Conservation (phyloP, 2,797 vertebrate genomes). For the Aplochiton taeniatus region DNA sequence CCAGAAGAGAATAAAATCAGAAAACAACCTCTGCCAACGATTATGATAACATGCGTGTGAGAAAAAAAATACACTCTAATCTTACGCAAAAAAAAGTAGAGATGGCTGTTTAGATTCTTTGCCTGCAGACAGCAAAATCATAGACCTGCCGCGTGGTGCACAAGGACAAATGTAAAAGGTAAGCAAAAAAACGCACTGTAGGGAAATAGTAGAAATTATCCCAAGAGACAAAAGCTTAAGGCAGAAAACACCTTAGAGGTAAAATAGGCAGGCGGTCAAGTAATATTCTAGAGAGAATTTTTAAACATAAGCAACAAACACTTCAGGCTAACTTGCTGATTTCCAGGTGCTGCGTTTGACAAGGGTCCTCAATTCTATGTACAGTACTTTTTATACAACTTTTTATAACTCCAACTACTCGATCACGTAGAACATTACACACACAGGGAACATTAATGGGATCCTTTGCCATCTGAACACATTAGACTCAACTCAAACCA, state of each 20-base stretch:
- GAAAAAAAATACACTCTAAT: conserved; percentile 17
- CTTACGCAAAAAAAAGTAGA: neutral
- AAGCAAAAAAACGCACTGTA: conserved; percentile 48
- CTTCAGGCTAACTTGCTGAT: too few species aligned
- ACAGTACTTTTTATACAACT: too few species aligned
- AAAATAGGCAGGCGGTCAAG: neutral
- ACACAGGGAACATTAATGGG: too few species aligned
- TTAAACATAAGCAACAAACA: too few species aligned
- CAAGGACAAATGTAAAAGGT: conserved; percentile 44
- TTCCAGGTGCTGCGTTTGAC: too few species aligned
- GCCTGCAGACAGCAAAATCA: conserved; percentile 51
- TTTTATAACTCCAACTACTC: too few species aligned
- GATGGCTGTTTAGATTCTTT: conserved; percentile 35
- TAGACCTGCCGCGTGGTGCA: conserved; percentile 34
- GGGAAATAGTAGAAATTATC: conserved; percentile 48
- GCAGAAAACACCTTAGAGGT: neutral
- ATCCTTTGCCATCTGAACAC: too few species aligned
- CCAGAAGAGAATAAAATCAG: conserved; percentile 9
- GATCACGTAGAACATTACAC: too few species aligned
- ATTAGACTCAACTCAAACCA: too few species aligned
- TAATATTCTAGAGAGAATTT: too few species aligned
- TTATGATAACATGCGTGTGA: conserved; percentile 32
- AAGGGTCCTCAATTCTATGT: too few species aligned
- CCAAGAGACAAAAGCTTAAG: neutral
- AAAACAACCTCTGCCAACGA: conserved; percentile 42